Base-by-base conservation (phyloP, 2,113 vertebrate genomes). In the Paradoxurus hermaphroditus region DNA sequence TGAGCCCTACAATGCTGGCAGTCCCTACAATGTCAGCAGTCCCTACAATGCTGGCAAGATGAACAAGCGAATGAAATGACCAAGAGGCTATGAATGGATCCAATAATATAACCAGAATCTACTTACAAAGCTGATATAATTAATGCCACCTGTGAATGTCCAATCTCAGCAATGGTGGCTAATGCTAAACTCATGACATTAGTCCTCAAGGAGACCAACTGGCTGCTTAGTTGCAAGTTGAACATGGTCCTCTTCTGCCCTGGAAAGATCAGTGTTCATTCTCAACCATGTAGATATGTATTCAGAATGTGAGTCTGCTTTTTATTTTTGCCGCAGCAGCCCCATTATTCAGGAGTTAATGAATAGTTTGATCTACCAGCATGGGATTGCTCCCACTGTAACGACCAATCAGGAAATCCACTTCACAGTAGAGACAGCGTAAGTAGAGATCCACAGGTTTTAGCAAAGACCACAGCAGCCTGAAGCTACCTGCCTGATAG, bases 231-330 rank as follows among this genome's bases (percentile, higher is more conserved):
- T 27, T 93, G 9, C 10, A 53, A n/a, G 4, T 53, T 77, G 46
- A 39, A 41, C 25, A 5, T 4, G n/a, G 1, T 4, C 44, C 27
- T 4, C 41, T 75, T 49, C 53, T 77, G 34, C 59, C 2, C 0
- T 63, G 44, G 59, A 51, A 51, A 6, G 51, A 18, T 39, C 44
- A 77, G n/a, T 53, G 44, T 25, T 41, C 25, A 39, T 65, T 19
- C 18, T 62, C 81, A 85, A 73, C 46, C 53, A 31, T 3, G 15
- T 2, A 36, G 34, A 29, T 36, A 16, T 14, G 14, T 29, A 11
- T 68, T 27, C 36, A 78, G 44, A 62, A 46, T 44, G n/a, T n/a
- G 27, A 59, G 2, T 34, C 21, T 86, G 21, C 15, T 86, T 67
- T 29, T 19, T 12, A 0, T 77, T 34, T 14, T 65, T 78, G 34